These are phyloP conservation scores for Lontra canadensis DNA, from an alignment of 2,113 vertebrate species.

Conservation along the genomic window DNA sequence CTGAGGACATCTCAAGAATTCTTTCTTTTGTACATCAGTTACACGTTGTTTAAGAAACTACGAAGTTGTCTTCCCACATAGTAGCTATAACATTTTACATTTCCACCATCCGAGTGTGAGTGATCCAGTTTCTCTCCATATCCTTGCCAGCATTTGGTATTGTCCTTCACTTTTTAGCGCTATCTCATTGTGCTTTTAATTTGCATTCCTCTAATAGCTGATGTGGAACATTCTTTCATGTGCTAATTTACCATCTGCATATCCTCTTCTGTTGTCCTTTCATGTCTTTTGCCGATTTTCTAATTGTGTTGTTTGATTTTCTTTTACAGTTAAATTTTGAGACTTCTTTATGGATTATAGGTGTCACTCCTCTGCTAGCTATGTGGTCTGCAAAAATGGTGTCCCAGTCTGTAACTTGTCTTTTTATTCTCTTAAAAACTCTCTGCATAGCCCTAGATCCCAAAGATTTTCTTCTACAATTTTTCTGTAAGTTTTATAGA, in stretches of 20 bases:
- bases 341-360: not conserved
- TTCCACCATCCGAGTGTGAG: not conserved
- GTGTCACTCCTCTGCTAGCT: not conserved
- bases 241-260: not conserved
- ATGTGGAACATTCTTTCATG: not conserved
- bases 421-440: not conserved
- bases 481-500: not conserved
- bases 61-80: not conserved
- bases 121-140: not conserved
- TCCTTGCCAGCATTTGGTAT: not conserved
- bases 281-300: not conserved
- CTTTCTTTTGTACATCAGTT: not conserved
- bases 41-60: not conserved
- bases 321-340: not conserved
- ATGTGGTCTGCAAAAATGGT: not conserved
- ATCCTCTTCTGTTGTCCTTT: not conserved
- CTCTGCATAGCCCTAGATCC: not conserved
- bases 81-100: not conserved
- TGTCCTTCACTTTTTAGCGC: not conserved
- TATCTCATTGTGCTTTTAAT: not conserved
- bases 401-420: not conserved
- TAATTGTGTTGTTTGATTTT: not conserved
- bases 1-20: not conserved
- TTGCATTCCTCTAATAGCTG: not conserved
- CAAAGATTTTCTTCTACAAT: not conserved